Evolutionary conservation across 2,888 invertebrate species (phyloP).

Genomic region (Apomyelois bistriatella): DNA sequence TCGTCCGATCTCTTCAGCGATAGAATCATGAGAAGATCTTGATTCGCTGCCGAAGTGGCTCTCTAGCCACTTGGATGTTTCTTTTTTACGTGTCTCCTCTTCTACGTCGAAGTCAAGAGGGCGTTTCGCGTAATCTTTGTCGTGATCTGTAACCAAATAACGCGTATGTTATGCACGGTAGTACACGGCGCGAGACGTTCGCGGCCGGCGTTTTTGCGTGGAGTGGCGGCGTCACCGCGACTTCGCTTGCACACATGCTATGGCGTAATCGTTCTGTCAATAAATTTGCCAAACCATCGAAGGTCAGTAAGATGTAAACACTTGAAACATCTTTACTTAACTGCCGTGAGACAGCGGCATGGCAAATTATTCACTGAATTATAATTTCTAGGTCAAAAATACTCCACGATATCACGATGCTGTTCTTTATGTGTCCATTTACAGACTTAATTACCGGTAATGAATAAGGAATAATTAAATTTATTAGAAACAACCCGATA

Average conservation of each 20-base stretch:
- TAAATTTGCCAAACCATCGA: constrained; percentile 73
- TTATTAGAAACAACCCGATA: too few relatives aligned
- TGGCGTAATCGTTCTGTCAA: constrained; percentile 73
- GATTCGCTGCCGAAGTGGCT: constrained; percentile 94
- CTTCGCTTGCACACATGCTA: constrained; percentile 48
- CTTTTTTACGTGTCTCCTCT: constrained; percentile 92
- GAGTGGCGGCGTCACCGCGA: constrained; percentile 48
- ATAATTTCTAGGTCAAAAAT: constrained; percentile 63
- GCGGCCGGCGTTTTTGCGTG: constrained; percentile 44
- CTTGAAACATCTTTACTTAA: constrained; percentile 63
- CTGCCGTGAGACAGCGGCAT: constrained; percentile 46
- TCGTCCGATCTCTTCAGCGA: constrained; percentile 83
- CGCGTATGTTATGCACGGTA: constrained; percentile 30
- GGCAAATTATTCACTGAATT: constrained; percentile 56
- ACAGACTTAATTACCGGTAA: too few relatives aligned
- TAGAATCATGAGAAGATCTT: constrained; percentile 86
- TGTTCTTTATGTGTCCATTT: constrained; percentile 31
- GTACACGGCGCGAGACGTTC: constrained; percentile 40
- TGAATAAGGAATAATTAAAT: too few relatives aligned
- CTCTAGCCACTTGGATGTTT: constrained; percentile 95
- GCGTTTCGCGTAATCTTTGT: constrained; percentile 89
- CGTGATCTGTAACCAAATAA: constrained; percentile 80
- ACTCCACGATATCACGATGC: constrained; percentile 28
- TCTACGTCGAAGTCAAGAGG: constrained; percentile 93
- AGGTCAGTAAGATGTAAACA: constrained; percentile 71